Evolutionary conservation across 30 jellyfish, hydroid and myxozoan species (phyloP), one percentile per base, ranked within the genome.

Genomic region (Clytia hemisphaerica): DNA sequence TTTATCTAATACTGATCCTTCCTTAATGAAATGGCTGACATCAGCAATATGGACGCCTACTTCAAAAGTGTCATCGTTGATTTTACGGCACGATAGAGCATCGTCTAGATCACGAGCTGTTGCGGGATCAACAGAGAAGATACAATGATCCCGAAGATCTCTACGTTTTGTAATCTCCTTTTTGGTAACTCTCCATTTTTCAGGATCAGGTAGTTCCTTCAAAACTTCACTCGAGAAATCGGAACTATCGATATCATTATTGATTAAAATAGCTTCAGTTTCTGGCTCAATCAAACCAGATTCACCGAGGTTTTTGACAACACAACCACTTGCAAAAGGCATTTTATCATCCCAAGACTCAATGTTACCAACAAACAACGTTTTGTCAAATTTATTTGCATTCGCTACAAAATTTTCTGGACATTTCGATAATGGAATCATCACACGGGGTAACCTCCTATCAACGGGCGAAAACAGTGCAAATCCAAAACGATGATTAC

Each of bases 31-130:
- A 42, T 49, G 71, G 32, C 93, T 80, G 22, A 88, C 97, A 66
- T 88, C 97, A 18, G 97, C 97, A 47, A 88, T 88, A 31, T 80
- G 95, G 9, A 88, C 97, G 4, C 95, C 95, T 2, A 88, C 79
- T 45, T 80, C 78, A 15, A 45, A 66, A 37, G 40, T 75, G 4
- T 89, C 95, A 69, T 80, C 94, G 16, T 47, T 82, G 1, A 25
- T 58, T 1, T 19, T 32, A 24, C 36, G 58, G 19, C 78, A 38
- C 2, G 92, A 78, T 35, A 88, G 60, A 4, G 97, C 97, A 73
- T 88, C 97, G 45, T 88, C 97, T 3, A 80, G 57, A 66, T 88
- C 97, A 36, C 88, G 50, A 2, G 97, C 94, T 19, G 83, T 80
- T 55, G 78, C 61, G 0, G 95, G 95, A 67, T 88, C 97, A 45